phyloP scores from a whole-genome alignment of 2,888 invertebrate genomes.

The Chaetoderma sp. region DNA sequence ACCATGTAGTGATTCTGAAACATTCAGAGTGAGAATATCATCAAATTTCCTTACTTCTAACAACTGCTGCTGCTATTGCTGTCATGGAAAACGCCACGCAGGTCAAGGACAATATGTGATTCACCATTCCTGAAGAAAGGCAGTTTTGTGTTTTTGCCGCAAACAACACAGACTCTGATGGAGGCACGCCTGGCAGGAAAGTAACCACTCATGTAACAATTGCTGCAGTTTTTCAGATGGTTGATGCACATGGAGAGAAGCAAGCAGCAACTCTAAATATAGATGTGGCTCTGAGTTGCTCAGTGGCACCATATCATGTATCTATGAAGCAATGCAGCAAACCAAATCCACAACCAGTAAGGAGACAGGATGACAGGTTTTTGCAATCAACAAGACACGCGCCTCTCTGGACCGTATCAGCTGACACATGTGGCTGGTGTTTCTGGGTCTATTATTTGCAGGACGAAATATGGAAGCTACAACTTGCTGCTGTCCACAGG shows the following conservation, averaged over 20 bases:
- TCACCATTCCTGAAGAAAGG: slow-evolving; percentile 29
- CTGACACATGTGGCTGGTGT: slow-evolving; percentile 27
- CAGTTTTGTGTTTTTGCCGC: slow-evolving; percentile 8
- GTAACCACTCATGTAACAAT: slow-evolving; percentile 28
- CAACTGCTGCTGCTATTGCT: slow-evolving; percentile 23
- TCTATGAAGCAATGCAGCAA: slow-evolving; percentile 14
- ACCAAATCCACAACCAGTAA: slow-evolving; percentile 19
- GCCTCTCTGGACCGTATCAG: slow-evolving; percentile 9
- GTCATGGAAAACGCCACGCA: slow-evolving; percentile 18
- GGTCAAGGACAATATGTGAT: slow-evolving; percentile 19
- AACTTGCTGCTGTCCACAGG: slow-evolving; percentile 25
- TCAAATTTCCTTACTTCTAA: slow-evolving; percentile 14
- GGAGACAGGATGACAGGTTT: slow-evolving; percentile 6
- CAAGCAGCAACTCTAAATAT: slow-evolving; percentile 7
- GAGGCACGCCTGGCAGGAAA: slow-evolving; percentile 26
- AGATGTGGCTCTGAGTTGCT: slow-evolving; percentile 14
- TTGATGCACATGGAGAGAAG: slow-evolving; percentile 8
- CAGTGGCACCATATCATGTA: slow-evolving; percentile 24
- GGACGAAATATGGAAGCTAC: slow-evolving; percentile 12
- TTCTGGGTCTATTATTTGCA: slow-evolving; percentile 4
- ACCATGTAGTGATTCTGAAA: no score
- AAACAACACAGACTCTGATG: slow-evolving; percentile 27
- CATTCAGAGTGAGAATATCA: no score
- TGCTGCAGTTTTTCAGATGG: slow-evolving; percentile 23
- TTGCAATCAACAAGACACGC: slow-evolving; percentile 4